Base-by-base conservation (phyloP, 1,140 invertebrate species). In the Bombus fervidus region DNA sequence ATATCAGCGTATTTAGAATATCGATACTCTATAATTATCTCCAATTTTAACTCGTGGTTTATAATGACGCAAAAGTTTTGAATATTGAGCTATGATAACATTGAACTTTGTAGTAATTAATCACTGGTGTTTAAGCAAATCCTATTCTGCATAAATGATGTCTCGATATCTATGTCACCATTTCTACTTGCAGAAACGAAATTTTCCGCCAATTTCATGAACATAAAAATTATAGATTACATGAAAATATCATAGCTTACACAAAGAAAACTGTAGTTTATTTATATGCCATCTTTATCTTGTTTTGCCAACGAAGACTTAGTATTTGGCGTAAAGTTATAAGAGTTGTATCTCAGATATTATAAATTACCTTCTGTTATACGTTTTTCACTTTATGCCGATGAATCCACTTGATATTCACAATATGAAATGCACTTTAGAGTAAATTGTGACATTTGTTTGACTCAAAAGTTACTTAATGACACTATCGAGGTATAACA, bases 91-190 rank as follows among this genome's bases (percentile, higher is more conserved):
- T 10, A 22, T 41, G 9, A 2, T 25, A 66, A 75, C 2, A 28
- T 59, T 72, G 22, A 71, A 71, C 18, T 31, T 9, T 47, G 47
- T 28, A 57, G 28, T 8, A 69, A 83, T 39, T 57, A 76, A n/a
- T 13, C 10, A 71, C 1, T 39, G 3, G 3, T 12, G 1, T 72
- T 28, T 31, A 39, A 59, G 18, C 6, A 53, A 69, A 43, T 34
- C 18, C 41, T 22, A 73, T 71, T 85, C 57, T 57, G 62, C 66
- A 25, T 47, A 64, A 89, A 89, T 83, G 88, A 89, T 89, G 87
- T 43, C 88, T 3, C 68, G 76, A 64, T 28, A 59, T 71, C 22
- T 34, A 43, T 89, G 39, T 89, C 88, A 89, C 37, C 87, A 88
- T 88, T 74, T 82, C 37, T 85, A 53, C 31, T 25, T 68, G 53